Evolutionary conservation across 2,888 invertebrate species (phyloP).

Genomic region (Octodonta nipae): DNA sequence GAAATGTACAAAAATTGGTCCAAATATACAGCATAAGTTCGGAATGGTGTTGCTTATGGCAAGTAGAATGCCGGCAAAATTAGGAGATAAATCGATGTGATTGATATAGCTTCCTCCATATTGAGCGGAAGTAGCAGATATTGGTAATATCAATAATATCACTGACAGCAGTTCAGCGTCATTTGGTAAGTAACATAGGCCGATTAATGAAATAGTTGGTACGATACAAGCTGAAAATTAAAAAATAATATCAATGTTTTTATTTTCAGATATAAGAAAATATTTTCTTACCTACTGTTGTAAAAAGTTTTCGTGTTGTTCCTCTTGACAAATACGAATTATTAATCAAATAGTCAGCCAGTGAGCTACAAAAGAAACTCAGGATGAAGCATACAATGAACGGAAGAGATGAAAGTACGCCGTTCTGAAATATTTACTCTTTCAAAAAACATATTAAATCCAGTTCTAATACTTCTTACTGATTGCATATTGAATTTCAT

Average conservation of each 20-base stretch:
- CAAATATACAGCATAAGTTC: conserved; percentile 64
- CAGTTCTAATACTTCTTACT: too few relatives aligned
- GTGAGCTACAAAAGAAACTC: conserved; percentile 39
- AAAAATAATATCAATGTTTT: background rate
- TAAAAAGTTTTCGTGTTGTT: conserved; percentile 43
- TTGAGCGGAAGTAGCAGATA: conserved; percentile 59
- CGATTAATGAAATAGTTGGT: background rate
- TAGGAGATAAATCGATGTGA: conserved; percentile 72
- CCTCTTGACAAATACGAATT: conserved; percentile 26
- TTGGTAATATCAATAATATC: conserved; percentile 51
- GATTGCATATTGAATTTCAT: conserved; percentile 11
- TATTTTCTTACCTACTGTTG: conserved; percentile 32
- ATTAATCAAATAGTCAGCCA: conserved; percentile 47
- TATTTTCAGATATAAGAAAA: background rate
- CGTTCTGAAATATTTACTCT: conserved; percentile 49
- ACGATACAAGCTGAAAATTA: background rate
- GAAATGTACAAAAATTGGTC: conserved; percentile 56
- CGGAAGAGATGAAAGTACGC: conserved; percentile 53
- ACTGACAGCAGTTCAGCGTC: conserved; percentile 42
- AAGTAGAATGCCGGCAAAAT: conserved; percentile 71
- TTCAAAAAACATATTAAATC: too few relatives aligned
- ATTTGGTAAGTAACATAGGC: background rate
- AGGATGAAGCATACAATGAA: conserved; percentile 60
- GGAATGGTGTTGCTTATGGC: conserved; percentile 67
- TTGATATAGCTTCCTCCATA: conserved; percentile 63